A percentile compares a stretch with the other conserved stretches of the same genome.
These are phyloP conservation scores for Drosophila ironensis DNA, from an alignment of 1,140 invertebrate species.

Conservation along the genomic window DNA sequence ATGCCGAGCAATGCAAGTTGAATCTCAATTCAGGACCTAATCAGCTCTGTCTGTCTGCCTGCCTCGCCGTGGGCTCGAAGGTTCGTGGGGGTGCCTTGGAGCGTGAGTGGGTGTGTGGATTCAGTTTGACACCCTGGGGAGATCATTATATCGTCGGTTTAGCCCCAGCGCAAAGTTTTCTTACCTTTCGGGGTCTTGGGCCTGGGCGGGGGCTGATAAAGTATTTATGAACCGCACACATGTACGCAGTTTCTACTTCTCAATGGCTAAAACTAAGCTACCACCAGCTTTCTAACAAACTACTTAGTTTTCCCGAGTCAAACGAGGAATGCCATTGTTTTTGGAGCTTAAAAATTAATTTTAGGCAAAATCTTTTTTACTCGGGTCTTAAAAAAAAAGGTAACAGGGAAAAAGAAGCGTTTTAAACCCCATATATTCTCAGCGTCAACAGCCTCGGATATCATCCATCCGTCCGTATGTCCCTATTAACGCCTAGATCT, in stretches of 20 bases:
- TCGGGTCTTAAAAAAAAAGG: too few relatives aligned
- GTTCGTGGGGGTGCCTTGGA: background rate
- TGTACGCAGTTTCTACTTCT: slow-evolving; percentile 10
- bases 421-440: too few relatives aligned
- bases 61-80: background rate
- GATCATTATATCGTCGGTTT: slow-evolving; percentile 77
- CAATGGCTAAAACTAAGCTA: too few relatives aligned
- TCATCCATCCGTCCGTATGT: too few relatives aligned
- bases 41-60: slow-evolving; percentile 38
- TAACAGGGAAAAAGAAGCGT: too few relatives aligned
- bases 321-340: too few relatives aligned
- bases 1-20: slow-evolving; percentile 70
- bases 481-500: too few relatives aligned
- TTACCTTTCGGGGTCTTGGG: slow-evolving; percentile 57
- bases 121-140: slow-evolving; percentile 56
- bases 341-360: too few relatives aligned
- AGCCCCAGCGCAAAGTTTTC: slow-evolving; percentile 47
- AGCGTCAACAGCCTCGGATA: too few relatives aligned
- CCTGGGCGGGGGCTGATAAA: slow-evolving; percentile 62
- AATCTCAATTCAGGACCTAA: slow-evolving; percentile 69
- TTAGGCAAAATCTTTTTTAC: background rate
- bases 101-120: background rate
- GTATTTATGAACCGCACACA: slow-evolving; percentile 66
- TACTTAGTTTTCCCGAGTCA: too few relatives aligned
- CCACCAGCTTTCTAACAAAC: too few relatives aligned